These are phyloP conservation scores for Myripristis jacobus DNA, from an alignment of 2,797 vertebrate species.

Conservation along the genomic window DNA sequence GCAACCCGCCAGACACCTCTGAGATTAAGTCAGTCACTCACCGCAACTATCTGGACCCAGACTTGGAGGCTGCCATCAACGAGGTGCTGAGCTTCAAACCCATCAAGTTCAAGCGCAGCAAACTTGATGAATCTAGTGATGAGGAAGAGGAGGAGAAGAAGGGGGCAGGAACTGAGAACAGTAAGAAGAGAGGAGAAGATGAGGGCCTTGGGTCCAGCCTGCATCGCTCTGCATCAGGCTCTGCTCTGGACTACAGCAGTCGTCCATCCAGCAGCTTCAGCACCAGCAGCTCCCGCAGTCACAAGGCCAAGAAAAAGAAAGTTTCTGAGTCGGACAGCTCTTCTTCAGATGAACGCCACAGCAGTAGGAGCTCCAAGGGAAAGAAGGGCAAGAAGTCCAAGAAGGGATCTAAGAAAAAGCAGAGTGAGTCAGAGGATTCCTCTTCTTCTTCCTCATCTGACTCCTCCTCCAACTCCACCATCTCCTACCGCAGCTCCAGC, in stretches of 20 bases:
- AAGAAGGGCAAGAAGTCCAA: slow-evolving; percentile 87
- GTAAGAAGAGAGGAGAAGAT: slow-evolving; percentile 80
- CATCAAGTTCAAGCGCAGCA: slow-evolving; percentile 88
- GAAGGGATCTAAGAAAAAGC: slow-evolving; percentile 86
- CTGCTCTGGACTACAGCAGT: slow-evolving; percentile 83
- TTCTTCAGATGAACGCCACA: slow-evolving; percentile 81
- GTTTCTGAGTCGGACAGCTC: slow-evolving; percentile 80
- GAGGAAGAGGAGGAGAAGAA: slow-evolving; percentile 80
- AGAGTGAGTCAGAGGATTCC: slow-evolving; percentile 78
- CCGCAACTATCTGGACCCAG: slow-evolving; percentile 93
- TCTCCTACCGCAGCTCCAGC: slow-evolving; percentile 92
- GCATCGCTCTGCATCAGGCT: slow-evolving; percentile 87
- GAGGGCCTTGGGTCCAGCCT: slow-evolving; percentile 75
- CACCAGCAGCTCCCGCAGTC: slow-evolving; percentile 71
- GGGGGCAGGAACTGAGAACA: slow-evolving; percentile 70
- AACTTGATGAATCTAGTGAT: slow-evolving; percentile 88
- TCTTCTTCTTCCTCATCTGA: slow-evolving; percentile 84
- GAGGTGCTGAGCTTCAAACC: slow-evolving; percentile 97
- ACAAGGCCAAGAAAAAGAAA: slow-evolving; percentile 76
- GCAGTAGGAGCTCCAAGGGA: slow-evolving; percentile 74
- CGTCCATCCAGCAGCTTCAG: slow-evolving; percentile 77
- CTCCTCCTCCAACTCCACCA: slow-evolving; percentile 86
- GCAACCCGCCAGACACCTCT: slow-evolving; percentile 60
- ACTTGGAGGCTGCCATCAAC: slow-evolving; percentile 95
- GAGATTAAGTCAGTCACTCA: slow-evolving; percentile 82